Base-by-base conservation (phyloP, 2,888 invertebrate genomes). In the Eupithecia insigniata region DNA sequence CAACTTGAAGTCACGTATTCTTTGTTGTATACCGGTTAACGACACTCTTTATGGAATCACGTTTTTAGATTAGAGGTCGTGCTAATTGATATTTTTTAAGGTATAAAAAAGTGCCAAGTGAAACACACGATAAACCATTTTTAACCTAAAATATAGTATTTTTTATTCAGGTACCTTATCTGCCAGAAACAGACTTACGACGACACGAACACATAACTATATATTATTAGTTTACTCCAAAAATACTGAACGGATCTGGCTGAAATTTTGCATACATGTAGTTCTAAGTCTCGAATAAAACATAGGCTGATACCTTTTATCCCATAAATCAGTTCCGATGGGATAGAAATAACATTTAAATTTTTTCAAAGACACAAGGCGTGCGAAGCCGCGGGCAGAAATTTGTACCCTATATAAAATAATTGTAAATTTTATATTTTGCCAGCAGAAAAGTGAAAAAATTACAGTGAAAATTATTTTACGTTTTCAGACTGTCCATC, bases 1-100 rank as follows among this genome's bases (percentile, higher is more conserved):
- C 32, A 36, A 34, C 32, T 64, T 39, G 7, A 36, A 36, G 64
- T 64, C 64, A 64, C 64, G 64, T 64, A 64, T 26, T 12, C 22
- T 36, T 64, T 62, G 36, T n/a, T 64, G 22, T 8, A 34, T 16
- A 64, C 26, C 12, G 26, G 64, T 64, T 22, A 34, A 39, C 39
- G 22, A 39, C 22, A 34, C 22, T 32, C 4, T 64, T 64, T 64
- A 64, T 39, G 36, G 7, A 26, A 34, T 39, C 36, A 64, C 64
- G 64, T 39, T 64, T 34, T 64, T 39, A 22, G 64, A 64, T 64
- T 64, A 64, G 26, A 64, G 22, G 28, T 30, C 18, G 30, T 60
- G 18, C 7, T 18, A 10, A 28, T 62, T 62, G 18, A 22, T n/a
- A 26, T 22, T n/a, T 32, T n/a, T 32, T 2, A n/a, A 61, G 3